phyloP scores from a whole-genome alignment of 2,888 invertebrate genomes.

The Tetheella fluctuosa region DNA sequence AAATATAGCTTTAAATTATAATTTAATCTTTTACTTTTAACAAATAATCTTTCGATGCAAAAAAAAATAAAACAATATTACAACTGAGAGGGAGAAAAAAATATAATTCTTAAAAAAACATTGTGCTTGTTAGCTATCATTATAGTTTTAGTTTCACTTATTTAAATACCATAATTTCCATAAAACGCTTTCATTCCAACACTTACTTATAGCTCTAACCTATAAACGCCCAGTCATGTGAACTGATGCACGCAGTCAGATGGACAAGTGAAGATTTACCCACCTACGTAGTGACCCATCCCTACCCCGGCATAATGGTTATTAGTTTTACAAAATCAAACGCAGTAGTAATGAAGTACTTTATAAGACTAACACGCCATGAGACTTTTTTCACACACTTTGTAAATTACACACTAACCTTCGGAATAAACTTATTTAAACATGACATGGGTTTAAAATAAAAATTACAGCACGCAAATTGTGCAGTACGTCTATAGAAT shows the following conservation, averaged over 20 bases:
- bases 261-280: slow-evolving; percentile 70
- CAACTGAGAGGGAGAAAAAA: too few species aligned
- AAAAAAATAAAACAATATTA: too few species aligned
- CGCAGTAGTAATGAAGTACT: slow-evolving; percentile 17
- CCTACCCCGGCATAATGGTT: slow-evolving; percentile 20
- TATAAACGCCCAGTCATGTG: slow-evolving; percentile 62
- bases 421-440: slow-evolving; percentile 51
- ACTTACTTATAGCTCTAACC: slow-evolving; percentile 30
- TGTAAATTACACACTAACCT: slow-evolving; percentile 45
- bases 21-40: too few species aligned
- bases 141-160: too few species aligned
- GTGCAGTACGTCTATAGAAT: slow-evolving; percentile 39
- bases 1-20: too few species aligned
- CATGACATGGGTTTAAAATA: slow-evolving; percentile 71
- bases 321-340: slow-evolving; percentile 8
- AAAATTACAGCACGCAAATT: slow-evolving; percentile 56
- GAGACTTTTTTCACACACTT: slow-evolving; percentile 28
- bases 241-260: slow-evolving; percentile 69
- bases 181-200: background rate
- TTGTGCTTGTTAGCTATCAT: too few species aligned
- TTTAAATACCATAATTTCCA: background rate
- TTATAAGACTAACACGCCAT: slow-evolving; percentile 23
- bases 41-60: too few species aligned
- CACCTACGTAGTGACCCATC: slow-evolving; percentile 59
- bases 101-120: too few species aligned